Base-by-base conservation (phyloP, 2,888 invertebrate genomes). In the Dynastes grantii region DNA sequence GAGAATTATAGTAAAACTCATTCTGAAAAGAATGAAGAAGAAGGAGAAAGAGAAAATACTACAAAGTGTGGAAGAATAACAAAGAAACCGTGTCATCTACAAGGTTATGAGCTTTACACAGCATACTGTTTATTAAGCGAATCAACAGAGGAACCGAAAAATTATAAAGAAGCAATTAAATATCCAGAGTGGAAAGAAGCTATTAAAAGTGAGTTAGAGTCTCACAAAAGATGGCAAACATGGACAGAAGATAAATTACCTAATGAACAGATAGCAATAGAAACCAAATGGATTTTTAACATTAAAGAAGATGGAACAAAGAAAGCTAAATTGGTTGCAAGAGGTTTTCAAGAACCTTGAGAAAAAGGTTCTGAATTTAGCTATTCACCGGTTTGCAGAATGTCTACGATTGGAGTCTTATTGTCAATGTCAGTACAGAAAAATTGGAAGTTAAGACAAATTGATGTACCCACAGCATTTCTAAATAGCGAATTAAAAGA, bases 271-370 rank as follows among this genome's bases (percentile, higher is more conserved):
- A 58, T 2, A 9, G 29, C 79, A 61, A 81, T 79, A 5, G 80
- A 81, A 13, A 78, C 80, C 0, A 80, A 58, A 65, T 81, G 82
- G 80, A 58, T 81, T 58, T 82, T 81, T 32, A 75, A 76, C 71
- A 63, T 61, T 45, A 81, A 83, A 80, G 70, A 81, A 73, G 80
- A 82, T 71, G 81, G 81, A 27, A 77, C 73, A 4, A 80, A 80
- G 16, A 84, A 83, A 51, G 83, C 83, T 13, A 73, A 82, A 70
- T 45, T 84, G 61, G 82, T 84, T 6, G 83, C 83, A n/a, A 84
- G 81, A 80, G 83, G 84, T 6, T 83, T 79, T 80, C 82, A 83
- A 79, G 64, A 63, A 29, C 70, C 58, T 29, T 70, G 4, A 73
- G 76, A 65, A 29, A 63, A 40, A 61, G 63, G 3, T 22, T 61